Evolutionary conservation across 1,140 invertebrate genomes (phyloP).

Genomic region (Riptortus pedestris): DNA sequence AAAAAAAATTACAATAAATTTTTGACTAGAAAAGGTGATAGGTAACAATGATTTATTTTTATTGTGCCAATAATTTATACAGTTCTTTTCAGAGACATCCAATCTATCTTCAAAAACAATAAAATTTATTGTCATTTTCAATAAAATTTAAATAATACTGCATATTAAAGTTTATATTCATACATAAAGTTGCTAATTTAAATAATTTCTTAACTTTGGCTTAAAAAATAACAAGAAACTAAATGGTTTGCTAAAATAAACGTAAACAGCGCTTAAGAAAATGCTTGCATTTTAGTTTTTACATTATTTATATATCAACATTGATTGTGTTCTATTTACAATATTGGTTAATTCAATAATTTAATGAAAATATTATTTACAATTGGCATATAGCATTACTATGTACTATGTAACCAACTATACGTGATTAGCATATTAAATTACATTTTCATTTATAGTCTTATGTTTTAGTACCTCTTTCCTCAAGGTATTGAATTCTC

Average conservation of each 20-base stretch:
- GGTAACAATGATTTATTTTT: neutral
- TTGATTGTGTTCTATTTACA: neutral
- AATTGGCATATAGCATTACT: neutral
- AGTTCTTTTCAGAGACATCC: neutral
- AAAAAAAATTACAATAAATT: neutral
- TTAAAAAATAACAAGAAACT: too few species aligned
- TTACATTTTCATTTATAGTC: constrained; percentile 7
- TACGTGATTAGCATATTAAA: neutral
- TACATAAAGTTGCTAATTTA: neutral
- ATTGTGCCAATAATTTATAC: neutral
- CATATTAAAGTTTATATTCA: neutral
- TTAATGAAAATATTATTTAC: neutral
- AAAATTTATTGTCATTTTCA: constrained; percentile 9
- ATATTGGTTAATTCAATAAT: neutral
- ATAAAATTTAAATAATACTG: neutral
- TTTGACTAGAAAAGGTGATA: neutral
- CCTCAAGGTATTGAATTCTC: too few species aligned
- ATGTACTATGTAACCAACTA: neutral
- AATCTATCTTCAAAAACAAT: neutral
- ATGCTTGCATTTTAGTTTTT: too few species aligned
- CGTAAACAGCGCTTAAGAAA: too few species aligned
- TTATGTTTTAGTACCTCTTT: constrained; percentile 14
- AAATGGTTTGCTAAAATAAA: too few species aligned
- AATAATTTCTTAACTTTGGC: neutral
- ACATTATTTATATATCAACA: neutral